Evolutionary conservation across 2,113 vertebrate species (phyloP).

Genomic region (Hystrix brachyura): DNA sequence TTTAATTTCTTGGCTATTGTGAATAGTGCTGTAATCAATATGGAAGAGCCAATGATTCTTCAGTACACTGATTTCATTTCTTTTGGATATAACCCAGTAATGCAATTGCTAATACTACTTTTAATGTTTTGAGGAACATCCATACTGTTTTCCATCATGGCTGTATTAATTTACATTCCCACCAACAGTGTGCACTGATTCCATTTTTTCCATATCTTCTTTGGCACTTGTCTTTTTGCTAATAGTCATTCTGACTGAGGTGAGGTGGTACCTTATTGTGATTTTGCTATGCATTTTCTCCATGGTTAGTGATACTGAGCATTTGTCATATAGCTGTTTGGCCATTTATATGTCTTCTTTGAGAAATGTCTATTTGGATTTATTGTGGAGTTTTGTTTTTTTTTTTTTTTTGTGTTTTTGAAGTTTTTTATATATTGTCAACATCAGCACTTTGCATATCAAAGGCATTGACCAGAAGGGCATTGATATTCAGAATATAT

Average conservation of each 20-base stretch:
- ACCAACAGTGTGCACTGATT: no score
- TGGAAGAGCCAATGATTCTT: neutral
- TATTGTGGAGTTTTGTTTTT: neutral
- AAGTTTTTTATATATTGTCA: neutral
- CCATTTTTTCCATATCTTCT: neutral
- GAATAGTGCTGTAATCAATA: neutral
- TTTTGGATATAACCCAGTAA: no score
- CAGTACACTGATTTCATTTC: neutral
- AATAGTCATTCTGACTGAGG: no score
- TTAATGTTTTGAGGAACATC: neutral
- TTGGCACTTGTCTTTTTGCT: neutral
- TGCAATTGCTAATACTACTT: neutral
- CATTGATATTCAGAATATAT: neutral
- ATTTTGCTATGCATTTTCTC: neutral
- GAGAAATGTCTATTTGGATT: neutral
- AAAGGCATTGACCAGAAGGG: neutral
- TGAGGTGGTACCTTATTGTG: neutral
- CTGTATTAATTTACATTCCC: neutral
- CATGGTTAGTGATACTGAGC: neutral
- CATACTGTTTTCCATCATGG: neutral
- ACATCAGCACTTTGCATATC: neutral
- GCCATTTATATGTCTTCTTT: neutral
- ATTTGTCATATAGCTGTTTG: neutral
- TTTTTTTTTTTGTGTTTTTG: neutral
- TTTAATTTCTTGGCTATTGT: neutral